Evolutionary conservation across 92 coral and sea anemone species (phyloP).

Genomic region (Pocillopora meandrina): DNA sequence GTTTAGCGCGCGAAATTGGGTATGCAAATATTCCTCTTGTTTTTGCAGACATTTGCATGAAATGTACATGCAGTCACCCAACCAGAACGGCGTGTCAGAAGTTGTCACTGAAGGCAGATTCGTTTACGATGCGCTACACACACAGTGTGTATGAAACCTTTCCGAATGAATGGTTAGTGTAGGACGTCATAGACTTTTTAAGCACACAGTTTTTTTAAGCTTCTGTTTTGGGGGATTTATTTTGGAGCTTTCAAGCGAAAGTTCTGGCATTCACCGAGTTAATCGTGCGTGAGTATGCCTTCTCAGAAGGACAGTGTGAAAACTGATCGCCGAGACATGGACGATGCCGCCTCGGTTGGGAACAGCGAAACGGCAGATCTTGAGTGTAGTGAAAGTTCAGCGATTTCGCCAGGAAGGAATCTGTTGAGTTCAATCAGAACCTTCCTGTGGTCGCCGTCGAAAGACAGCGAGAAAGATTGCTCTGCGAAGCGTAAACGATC

Average conservation of each 20-base stretch:
- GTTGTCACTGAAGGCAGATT: constrained; percentile 43
- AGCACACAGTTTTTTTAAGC: neutral
- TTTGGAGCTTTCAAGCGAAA: neutral
- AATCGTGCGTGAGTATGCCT: constrained; percentile 11
- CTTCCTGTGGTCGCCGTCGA: constrained; percentile 94
- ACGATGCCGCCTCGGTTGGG: constrained; percentile 45
- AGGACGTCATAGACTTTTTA: neutral
- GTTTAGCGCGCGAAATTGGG: constrained; percentile 28
- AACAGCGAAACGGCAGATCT: constrained; percentile 26
- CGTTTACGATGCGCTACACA: constrained; percentile 30
- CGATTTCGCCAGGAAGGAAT: constrained; percentile 73
- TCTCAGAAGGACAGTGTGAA: constrained; percentile 16
- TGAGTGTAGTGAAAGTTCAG: constrained; percentile 49
- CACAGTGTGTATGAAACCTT: constrained; percentile 24
- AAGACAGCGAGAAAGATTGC: constrained; percentile 66
- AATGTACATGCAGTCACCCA: constrained; percentile 84
- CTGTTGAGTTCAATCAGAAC: constrained; percentile 96
- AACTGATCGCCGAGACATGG: constrained; percentile 56
- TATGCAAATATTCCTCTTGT: constrained; percentile 81
- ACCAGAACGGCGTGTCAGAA: constrained; percentile 73
- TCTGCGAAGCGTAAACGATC: constrained; percentile 74
- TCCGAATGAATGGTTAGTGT: constrained; percentile 13
- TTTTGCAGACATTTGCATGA: constrained; percentile 77
- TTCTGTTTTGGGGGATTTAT: neutral
- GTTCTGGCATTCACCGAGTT: neutral